Evolutionary conservation across 2,888 invertebrate species (phyloP), one percentile per base, ranked within the genome.

Genomic region (Thymelicus lineola): DNA sequence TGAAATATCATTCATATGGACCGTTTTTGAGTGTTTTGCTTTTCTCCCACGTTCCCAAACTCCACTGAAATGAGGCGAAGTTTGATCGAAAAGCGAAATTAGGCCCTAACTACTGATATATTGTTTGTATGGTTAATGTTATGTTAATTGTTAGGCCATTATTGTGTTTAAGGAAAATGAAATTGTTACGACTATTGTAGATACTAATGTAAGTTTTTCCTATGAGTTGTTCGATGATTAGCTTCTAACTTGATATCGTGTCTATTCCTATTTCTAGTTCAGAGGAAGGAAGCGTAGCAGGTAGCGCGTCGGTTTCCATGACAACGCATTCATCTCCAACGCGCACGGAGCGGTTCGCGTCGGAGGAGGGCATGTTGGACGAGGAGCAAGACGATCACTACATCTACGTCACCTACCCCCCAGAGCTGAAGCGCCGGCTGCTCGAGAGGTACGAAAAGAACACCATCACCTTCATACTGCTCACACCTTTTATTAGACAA

Each of bases 1-100:
- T n/a, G n/a, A n/a, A n/a, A n/a, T 98, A 98, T 88, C 98, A 98
- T 91, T 98, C 81, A 97, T 98, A 79, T 98, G 98, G 97, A 97
- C 98, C 77, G 95, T 98, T 72, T 98, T 97, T 90, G 98, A 98
- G 98, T 98, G 97, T 96, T 79, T 61, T 50, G 35, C 20, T 28
- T 6, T 20, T 45, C 15, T 46, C 28, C 28, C 3, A 28, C 3
- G 28, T 28, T 28, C 28, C 28, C 28, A 3, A 28, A 28, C 28
- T 28, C 28, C 28, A 28, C 28, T 5, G 28, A 28, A 28, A 28
- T 28, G 28, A 5, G 28, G 28, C 28, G 28, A 28, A n/a, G n/a
- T n/a, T n/a, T n/a, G n/a, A n/a, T n/a, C n/a, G n/a, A n/a, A n/a
- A n/a, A n/a, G n/a, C n/a, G n/a, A n/a, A n/a, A n/a, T n/a, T n/a